A percentile compares a stretch with the other conserved stretches of the same genome.
These are phyloP conservation scores for Ramphastos sulfuratus DNA, from an alignment of 2,113 vertebrate species.

Conservation along the genomic window DNA sequence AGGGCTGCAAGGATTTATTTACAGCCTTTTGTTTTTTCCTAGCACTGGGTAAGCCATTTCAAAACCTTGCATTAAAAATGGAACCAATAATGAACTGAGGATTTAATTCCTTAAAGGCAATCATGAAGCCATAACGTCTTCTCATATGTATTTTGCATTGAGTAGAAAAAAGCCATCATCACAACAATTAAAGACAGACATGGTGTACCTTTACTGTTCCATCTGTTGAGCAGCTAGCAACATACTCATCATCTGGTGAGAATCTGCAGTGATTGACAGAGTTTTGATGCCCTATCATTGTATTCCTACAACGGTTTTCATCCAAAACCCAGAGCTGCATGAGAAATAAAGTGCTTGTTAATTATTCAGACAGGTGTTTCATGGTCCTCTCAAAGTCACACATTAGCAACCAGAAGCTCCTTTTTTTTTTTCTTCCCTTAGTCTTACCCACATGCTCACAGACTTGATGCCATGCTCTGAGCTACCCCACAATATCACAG, in stretches of 20 bases:
- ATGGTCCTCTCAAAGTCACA: background rate
- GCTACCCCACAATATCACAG: background rate
- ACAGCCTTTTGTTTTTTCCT: background rate
- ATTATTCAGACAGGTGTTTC: background rate
- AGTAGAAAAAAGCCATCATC: background rate
- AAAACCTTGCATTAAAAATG: background rate
- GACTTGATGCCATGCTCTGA: background rate
- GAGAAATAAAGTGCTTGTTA: background rate
- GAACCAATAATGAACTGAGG: background rate
- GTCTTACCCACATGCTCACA: background rate
- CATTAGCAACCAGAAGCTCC: background rate
- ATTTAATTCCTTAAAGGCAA: background rate
- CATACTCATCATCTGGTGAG: constrained; percentile 86
- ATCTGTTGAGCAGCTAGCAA: constrained; percentile 92
- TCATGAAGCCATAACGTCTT: background rate
- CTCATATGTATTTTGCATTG: background rate
- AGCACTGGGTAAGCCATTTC: background rate
- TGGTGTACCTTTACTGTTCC: constrained; percentile 89
- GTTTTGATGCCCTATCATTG: constrained; percentile 87
- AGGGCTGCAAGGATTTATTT: background rate
- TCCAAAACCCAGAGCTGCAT: constrained; percentile 91
- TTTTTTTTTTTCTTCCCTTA: background rate
- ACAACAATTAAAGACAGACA: background rate
- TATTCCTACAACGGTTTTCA: constrained; percentile 86
- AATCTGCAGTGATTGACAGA: constrained; percentile 93